These are phyloP conservation scores for Ips nitidus DNA, from an alignment of 1,140 invertebrate species.

Conservation along the genomic window DNA sequence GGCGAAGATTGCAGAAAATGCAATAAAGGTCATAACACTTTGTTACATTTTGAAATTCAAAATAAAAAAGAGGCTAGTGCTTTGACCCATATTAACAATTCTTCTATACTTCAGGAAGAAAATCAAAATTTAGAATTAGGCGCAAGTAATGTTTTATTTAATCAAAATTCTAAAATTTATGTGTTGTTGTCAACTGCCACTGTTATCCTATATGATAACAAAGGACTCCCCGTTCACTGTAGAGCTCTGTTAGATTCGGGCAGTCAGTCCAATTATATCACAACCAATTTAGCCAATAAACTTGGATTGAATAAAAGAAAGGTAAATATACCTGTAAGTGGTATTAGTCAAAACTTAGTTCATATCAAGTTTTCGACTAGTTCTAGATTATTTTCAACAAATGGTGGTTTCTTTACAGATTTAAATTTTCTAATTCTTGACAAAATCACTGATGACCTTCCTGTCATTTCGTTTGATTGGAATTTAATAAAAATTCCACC, in stretches of 20 bases:
- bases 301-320: too few relatives aligned
- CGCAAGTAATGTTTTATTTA: background rate
- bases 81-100: background rate
- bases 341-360: conserved; percentile 9
- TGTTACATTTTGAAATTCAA: too few relatives aligned
- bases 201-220: too few relatives aligned
- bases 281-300: too few relatives aligned
- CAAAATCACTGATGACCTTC: conserved; percentile 11
- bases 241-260: too few relatives aligned
- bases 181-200: conserved; percentile 2
- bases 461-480: background rate
- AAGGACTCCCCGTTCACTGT: too few relatives aligned
- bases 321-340: too few relatives aligned
- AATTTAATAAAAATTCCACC: conserved; percentile 1
- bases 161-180: conserved; percentile 4
- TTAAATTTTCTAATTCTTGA: conserved; percentile 6
- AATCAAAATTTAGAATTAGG: background rate
- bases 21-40: too few relatives aligned
- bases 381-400: background rate
- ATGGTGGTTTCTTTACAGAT: background rate
- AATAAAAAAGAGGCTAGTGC: background rate
- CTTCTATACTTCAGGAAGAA: background rate
- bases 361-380: conserved; percentile 3
- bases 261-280: too few relatives aligned
- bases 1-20: too few relatives aligned